Base-by-base conservation (phyloP, 2,113 vertebrate species). In the Vidua macroura region DNA sequence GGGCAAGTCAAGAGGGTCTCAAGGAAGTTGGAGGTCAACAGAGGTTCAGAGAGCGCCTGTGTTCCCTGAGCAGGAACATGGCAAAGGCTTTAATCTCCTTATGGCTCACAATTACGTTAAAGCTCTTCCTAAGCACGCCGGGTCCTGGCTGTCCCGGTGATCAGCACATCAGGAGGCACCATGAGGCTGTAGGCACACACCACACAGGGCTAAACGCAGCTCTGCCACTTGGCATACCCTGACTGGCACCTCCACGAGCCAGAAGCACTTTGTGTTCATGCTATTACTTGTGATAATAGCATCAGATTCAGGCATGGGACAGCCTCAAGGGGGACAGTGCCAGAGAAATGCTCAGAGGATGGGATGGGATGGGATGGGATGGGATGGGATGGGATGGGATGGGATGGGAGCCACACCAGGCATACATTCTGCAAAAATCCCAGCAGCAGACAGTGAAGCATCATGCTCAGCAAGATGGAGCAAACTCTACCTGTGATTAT, bases 21-120 rank as follows among this genome's bases (percentile, higher is more conserved):
- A 39, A 91, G 93, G 90, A 94, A 96, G 88, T 7, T 64, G 44
- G 58, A 85, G 95, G 91, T 92, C 95, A 96, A 86, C 51, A 92
- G 81, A 81, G 88, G 94, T 94, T 92, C 92, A 95, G 83, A 86
- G 92, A 95, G 59, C 0, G 28, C 85, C 77, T 95, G 94, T 93
- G 92, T 95, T 94, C 80, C 62, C 74, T 30, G 11, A 90, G 92
- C 86, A 79, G 90, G 93, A 95, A 70, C 62, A 55, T 17, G 88
- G 82, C 2, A 0, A 91, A 89, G 35, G 59, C 78, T 95, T 68
- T 95, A 95, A 96, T 96, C 95, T 90, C 84, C 76, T 94, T 86
- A 87, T 1, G 9, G 74, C 69, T 83, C 62, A 14, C 81, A 77
- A 80, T 90, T 85, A 94, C 15, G 0, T 93, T 94, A 91, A 93